A percentile compares a stretch with the other conserved stretches of the same genome.
Conservation (phyloP, 1,140 invertebrate species). For the Brachionus rubens region DNA sequence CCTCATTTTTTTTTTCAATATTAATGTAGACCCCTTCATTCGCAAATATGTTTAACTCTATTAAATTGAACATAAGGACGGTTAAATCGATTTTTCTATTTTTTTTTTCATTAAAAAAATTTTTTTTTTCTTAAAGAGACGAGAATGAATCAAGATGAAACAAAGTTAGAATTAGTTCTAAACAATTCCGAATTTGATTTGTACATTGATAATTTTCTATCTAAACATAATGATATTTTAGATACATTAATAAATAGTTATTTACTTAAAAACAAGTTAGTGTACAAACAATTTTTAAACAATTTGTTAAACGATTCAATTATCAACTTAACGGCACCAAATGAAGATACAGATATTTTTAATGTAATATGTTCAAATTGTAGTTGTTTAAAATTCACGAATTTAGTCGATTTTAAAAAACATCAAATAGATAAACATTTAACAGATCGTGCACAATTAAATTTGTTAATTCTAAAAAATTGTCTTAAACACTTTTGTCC, state of each 20-base stretch:
- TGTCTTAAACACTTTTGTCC: not conserved
- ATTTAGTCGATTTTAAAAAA: not conserved
- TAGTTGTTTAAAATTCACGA: not conserved
- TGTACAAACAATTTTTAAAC: not conserved
- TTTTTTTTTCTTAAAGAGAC: not conserved
- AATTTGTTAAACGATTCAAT: not conserved
- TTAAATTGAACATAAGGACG: too few species aligned
- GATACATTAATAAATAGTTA: not conserved
- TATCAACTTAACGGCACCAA: not conserved
- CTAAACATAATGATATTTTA: constrained; percentile 36
- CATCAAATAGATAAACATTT: not conserved
- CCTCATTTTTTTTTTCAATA: not conserved
- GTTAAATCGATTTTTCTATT: too few species aligned
- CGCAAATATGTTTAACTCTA: too few species aligned
- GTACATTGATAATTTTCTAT: not conserved
- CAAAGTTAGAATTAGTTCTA: too few species aligned
- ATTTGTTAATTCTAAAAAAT: not conserved
- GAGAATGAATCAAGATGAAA: not conserved
- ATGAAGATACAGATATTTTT: not conserved
- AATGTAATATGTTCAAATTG: not conserved
- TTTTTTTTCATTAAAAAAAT: not conserved
- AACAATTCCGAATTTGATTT: not conserved
- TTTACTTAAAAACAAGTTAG: not conserved
- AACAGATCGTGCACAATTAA: not conserved
- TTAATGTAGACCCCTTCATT: too few species aligned